Base-by-base conservation (phyloP, 2,888 invertebrate species). In the Halocaridina rubra region DNA sequence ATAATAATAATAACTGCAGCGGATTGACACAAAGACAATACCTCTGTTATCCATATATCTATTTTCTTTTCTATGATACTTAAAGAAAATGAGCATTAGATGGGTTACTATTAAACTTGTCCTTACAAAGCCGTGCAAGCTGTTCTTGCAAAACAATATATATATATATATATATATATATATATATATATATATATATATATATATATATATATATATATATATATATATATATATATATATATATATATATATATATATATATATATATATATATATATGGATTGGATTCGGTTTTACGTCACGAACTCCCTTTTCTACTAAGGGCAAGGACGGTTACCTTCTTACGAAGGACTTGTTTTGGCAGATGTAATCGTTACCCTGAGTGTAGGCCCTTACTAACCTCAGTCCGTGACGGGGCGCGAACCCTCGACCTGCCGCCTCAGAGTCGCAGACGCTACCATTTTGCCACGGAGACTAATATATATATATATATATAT, bases 261-360 rank as follows among this genome's bases (percentile, higher is more conserved):
- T 78, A 78, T 67, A 78, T 78, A 78, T 78, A 69, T 69, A 78
- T 78, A 78, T 78, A 67, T 78, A 69, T n/a, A n/a, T n/a, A n/a
- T n/a, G n/a, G n/a, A n/a, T n/a, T n/a, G n/a, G n/a, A n/a, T n/a
- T n/a, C n/a, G n/a, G n/a, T n/a, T n/a, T n/a, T n/a, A n/a, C n/a
- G n/a, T n/a, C n/a, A n/a, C n/a, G n/a, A n/a, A n/a, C n/a, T n/a
- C n/a, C n/a, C n/a, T n/a, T n/a, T n/a, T n/a, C n/a, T n/a, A n/a
- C n/a, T n/a, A n/a, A n/a, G n/a, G n/a, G n/a, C n/a, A n/a, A n/a
- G n/a, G n/a, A n/a, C n/a, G n/a, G n/a, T n/a, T n/a, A n/a, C n/a
- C n/a, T n/a, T n/a, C n/a, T n/a, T n/a, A n/a, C n/a, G n/a, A n/a
- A n/a, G n/a, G n/a, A n/a, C n/a, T n/a, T n/a, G n/a, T n/a, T n/a